phyloP scores from a whole-genome alignment of 2,113 vertebrate species.

The Sterrhoptilus dennistouni region DNA sequence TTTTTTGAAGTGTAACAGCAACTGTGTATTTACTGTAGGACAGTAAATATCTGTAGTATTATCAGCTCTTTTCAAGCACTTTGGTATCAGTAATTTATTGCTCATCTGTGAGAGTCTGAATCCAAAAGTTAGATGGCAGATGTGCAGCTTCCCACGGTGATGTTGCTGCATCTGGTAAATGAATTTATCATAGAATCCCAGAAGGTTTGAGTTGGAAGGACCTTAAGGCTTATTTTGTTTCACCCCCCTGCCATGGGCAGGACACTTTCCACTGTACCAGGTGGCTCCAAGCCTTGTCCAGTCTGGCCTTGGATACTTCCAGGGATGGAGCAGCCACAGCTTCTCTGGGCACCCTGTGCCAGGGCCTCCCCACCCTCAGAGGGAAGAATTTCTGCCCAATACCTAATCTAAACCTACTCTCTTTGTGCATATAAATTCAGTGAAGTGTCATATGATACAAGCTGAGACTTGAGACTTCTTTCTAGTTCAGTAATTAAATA shows the following conservation, averaged over 20 bases:
- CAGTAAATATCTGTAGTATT: not conserved
- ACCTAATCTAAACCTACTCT: not conserved
- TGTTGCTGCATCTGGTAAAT: accelerated
- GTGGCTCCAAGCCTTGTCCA: accelerated
- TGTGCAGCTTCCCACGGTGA: not conserved
- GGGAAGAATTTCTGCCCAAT: not conserved
- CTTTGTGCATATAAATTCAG: not conserved
- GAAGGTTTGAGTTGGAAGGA: not conserved
- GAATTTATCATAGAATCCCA: not conserved
- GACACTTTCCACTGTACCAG: not conserved
- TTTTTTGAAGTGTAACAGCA: not conserved
- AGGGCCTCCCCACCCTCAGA: not conserved
- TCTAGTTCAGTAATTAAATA: not conserved
- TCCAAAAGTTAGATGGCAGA: not conserved
- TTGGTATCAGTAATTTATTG: not conserved
- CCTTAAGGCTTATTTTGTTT: not conserved
- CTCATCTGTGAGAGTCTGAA: not conserved
- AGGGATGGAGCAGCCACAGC: not conserved
- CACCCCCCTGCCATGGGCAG: not conserved
- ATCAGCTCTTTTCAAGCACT: not conserved
- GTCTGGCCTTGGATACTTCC: accelerated
- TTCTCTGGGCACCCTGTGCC: not conserved
- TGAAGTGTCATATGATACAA: not conserved
- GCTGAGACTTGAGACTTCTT: not conserved
- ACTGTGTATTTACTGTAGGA: not conserved